Conservation (phyloP, 2,113 vertebrate species). For the Pluvialis apricaria region DNA sequence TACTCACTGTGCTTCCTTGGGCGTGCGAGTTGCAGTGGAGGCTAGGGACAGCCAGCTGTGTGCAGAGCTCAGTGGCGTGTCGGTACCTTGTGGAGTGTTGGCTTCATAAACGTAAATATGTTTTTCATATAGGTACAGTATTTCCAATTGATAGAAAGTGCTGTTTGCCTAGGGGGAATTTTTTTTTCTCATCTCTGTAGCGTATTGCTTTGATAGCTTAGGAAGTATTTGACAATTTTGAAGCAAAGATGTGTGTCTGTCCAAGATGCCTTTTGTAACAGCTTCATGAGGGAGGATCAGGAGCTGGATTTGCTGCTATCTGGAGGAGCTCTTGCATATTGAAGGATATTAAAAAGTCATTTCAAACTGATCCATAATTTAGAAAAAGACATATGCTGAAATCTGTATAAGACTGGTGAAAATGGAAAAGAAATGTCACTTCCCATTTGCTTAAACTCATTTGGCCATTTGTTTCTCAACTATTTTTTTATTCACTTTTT, state of each 20-base stretch:
- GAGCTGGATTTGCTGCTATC: background rate
- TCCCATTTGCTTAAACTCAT: background rate
- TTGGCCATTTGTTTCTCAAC: background rate
- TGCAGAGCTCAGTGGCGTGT: background rate
- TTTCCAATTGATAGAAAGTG: background rate
- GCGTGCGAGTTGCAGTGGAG: background rate
- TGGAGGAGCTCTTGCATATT: background rate
- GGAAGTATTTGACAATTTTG: background rate
- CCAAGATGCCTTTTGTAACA: background rate
- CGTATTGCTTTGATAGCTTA: background rate
- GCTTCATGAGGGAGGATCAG: accelerated
- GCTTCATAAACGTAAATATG: background rate
- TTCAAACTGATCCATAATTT: background rate
- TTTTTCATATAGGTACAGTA: background rate
- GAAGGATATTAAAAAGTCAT: background rate
- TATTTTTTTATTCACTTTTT: background rate
- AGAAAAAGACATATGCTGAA: background rate
- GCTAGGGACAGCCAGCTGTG: background rate
- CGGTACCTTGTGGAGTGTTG: background rate
- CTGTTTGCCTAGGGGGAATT: background rate
- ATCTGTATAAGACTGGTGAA: background rate
- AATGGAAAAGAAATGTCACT: background rate
- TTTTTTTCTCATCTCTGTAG: background rate
- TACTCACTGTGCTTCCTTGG: background rate
- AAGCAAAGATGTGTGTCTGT: background rate